Evolutionary conservation across 2,113 vertebrate genomes (phyloP).

Genomic region (Rallus limicola): DNA sequence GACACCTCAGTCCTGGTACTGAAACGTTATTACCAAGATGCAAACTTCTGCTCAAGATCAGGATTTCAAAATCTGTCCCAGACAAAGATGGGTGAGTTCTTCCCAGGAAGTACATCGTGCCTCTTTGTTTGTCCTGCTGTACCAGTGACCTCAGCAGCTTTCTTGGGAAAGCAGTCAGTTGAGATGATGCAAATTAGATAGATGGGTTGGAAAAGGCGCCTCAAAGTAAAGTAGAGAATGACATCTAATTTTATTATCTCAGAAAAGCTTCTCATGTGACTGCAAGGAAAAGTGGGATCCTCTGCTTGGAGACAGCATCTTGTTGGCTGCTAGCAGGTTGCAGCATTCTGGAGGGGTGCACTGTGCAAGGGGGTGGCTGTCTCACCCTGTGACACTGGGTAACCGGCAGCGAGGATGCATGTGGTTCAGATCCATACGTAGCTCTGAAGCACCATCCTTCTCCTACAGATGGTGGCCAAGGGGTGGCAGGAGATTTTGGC

Average conservation of each 20-base stretch:
- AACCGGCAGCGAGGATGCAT: accelerated
- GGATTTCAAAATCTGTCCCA: not conserved
- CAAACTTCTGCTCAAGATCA: not conserved
- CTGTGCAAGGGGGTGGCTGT: not conserved
- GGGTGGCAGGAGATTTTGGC: not conserved
- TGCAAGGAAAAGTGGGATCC: conserved; percentile 15
- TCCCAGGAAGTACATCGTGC: not conserved
- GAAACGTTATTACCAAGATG: not conserved
- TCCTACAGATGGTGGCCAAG: not conserved
- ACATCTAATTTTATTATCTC: not conserved
- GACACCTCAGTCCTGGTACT: not conserved
- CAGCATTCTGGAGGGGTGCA: not conserved
- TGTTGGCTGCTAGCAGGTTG: not conserved
- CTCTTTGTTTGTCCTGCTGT: not conserved
- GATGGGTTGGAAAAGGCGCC: not conserved
- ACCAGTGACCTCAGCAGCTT: not conserved
- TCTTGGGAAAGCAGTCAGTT: not conserved
- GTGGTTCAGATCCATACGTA: not conserved
- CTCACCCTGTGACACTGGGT: accelerated
- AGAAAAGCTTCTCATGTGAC: conserved; percentile 12
- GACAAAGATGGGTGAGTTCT: not conserved
- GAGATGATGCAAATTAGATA: not conserved
- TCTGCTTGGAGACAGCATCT: not conserved
- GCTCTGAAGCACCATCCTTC: not conserved
- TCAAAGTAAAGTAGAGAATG: not conserved